Evolutionary conservation across 2,113 vertebrate genomes (phyloP).

Genomic region (Caretta caretta): DNA sequence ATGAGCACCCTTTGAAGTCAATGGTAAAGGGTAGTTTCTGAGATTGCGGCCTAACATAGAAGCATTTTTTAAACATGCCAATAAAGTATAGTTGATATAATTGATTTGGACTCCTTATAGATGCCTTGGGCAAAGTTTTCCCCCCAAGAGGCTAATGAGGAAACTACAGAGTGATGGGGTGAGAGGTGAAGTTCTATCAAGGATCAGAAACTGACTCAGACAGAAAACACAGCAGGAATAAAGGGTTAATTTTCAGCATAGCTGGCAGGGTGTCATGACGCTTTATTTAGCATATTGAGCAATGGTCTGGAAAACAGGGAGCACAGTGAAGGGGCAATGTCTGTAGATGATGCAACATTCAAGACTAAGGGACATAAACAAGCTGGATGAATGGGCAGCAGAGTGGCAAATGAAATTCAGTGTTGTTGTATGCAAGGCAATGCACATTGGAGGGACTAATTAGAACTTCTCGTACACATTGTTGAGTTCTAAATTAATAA

Average conservation of each 20-base stretch:
- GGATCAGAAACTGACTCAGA: not conserved
- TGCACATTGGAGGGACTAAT: accelerated
- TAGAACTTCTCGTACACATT: not conserved
- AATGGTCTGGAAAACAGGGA: not conserved
- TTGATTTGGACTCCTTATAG: not conserved
- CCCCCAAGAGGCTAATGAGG: not conserved
- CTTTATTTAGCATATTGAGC: not conserved
- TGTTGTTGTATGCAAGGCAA: not conserved
- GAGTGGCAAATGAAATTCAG: accelerated
- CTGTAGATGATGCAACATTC: not conserved
- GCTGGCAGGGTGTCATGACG: not conserved
- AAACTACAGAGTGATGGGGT: not conserved
- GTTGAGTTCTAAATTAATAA: not conserved
- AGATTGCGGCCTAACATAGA: not conserved
- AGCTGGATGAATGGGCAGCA: accelerated
- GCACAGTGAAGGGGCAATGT: not conserved
- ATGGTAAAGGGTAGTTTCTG: not conserved
- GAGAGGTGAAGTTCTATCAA: not conserved
- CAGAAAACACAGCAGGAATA: not conserved
- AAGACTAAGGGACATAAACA: not conserved
- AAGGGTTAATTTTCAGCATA: not conserved
- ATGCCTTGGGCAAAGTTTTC: not conserved
- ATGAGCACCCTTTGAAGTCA: not conserved
- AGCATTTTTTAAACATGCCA: not conserved
- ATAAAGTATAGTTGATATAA: not conserved